These are phyloP conservation scores for Odontophorus gujanensis DNA, from an alignment of 2,113 vertebrate species.

Conservation along the genomic window DNA sequence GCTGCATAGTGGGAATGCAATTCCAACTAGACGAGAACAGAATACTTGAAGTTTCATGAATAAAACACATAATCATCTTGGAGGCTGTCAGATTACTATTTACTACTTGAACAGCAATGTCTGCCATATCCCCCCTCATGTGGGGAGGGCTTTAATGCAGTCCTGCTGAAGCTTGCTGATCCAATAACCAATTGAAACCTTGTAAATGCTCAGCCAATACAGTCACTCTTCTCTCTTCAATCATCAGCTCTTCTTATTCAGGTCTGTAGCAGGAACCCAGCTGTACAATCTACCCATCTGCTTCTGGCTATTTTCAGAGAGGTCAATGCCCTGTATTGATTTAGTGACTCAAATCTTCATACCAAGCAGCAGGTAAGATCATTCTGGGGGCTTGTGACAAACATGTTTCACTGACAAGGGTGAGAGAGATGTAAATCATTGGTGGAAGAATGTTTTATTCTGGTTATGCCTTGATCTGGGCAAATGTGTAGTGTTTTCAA, in stretches of 20 bases:
- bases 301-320: slow-evolving; percentile 89
- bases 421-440: not conserved
- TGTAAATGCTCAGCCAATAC: not conserved
- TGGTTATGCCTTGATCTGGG: not conserved
- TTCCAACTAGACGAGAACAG: not conserved
- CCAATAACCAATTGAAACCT: not conserved
- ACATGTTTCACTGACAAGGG: accelerated
- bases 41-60: not conserved
- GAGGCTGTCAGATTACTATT: not conserved
- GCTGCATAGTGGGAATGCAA: not conserved
- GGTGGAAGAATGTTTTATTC: not conserved
- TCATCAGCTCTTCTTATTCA: slow-evolving; percentile 33
- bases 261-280: slow-evolving; percentile 60
- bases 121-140: too few species aligned
- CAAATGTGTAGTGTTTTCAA: not conserved
- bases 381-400: not conserved
- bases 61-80: not conserved
- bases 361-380: slow-evolving; percentile 82
- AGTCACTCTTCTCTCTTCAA: not conserved
- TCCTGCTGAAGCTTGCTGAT: not conserved
- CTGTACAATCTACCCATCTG: slow-evolving; percentile 72
- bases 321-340: slow-evolving; percentile 80
- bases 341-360: slow-evolving; percentile 41
- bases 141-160: not conserved
- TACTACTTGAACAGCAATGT: not conserved